Evolutionary conservation across 2,888 invertebrate species (phyloP).

Genomic region (Diachrysia chrysitis): DNA sequence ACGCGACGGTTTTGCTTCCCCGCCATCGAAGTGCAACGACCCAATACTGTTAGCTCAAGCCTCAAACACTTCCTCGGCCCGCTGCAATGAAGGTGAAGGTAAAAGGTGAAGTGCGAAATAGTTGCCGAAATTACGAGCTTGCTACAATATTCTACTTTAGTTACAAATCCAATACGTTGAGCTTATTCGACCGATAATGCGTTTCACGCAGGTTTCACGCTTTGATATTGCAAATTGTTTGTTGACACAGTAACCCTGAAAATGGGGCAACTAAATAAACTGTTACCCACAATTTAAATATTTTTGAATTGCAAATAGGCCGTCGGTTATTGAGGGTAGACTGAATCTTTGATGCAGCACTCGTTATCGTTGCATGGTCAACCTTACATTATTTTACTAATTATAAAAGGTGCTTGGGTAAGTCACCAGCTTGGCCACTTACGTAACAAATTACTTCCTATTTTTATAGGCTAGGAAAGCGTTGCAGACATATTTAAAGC

Average conservation of each 20-base stretch:
- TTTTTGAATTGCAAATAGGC: conserved; percentile 13
- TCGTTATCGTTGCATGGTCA: no score
- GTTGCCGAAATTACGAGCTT: conserved; percentile 66
- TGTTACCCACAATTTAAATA: conserved; percentile 22
- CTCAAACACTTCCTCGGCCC: conserved; percentile 60
- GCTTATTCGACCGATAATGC: conserved; percentile 34
- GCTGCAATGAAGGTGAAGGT: conserved; percentile 78
- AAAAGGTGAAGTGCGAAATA: conserved; percentile 70
- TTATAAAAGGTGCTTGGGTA: no score
- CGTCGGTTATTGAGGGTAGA: neutral
- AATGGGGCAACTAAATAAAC: conserved; percentile 37
- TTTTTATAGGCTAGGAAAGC: conserved; percentile 12
- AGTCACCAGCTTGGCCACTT: no score
- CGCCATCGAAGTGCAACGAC: conserved; percentile 77
- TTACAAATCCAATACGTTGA: conserved; percentile 16
- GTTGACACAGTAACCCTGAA: conserved; percentile 40
- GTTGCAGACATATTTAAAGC: neutral
- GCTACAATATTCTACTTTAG: conserved; percentile 40
- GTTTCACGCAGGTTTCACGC: conserved; percentile 60
- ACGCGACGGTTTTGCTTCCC: conserved; percentile 82
- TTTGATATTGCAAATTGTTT: conserved; percentile 37
- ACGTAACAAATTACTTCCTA: neutral
- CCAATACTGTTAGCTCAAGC: conserved; percentile 59
- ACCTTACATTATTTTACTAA: no score
- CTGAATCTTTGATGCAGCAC: neutral